Conservation (phyloP, 2,888 invertebrate genomes). For the Petrophora chlorosata region DNA sequence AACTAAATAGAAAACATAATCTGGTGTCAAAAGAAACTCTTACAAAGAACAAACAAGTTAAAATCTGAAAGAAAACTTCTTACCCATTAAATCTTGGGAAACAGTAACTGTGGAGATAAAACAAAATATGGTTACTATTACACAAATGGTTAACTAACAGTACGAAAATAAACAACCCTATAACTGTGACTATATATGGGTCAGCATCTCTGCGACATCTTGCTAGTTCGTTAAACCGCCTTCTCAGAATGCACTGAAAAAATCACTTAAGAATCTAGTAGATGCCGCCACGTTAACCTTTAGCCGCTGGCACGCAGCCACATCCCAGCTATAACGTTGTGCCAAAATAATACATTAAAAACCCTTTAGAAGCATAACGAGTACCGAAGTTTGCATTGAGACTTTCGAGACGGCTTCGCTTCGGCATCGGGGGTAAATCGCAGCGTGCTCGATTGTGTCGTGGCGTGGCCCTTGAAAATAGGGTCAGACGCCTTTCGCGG, state of each 20-base stretch:
- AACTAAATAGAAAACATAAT: slow-evolving; percentile 22
- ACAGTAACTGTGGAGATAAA: slow-evolving; percentile 43
- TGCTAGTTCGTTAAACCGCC: slow-evolving; percentile 73
- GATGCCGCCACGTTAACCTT: slow-evolving; percentile 73
- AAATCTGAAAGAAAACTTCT: slow-evolving; percentile 31
- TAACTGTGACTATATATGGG: slow-evolving; percentile 72
- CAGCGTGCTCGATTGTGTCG: slow-evolving; percentile 53
- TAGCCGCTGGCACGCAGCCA: slow-evolving; percentile 73
- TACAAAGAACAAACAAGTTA: slow-evolving; percentile 36
- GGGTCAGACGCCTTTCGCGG: slow-evolving; percentile 63
- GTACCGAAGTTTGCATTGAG: slow-evolving; percentile 61
- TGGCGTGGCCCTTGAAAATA: slow-evolving; percentile 59
- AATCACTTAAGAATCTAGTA: slow-evolving; percentile 75
- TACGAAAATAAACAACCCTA: slow-evolving; percentile 60
- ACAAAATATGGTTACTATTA: slow-evolving; percentile 44
- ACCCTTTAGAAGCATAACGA: slow-evolving; percentile 66
- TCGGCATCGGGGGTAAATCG: slow-evolving; percentile 47
- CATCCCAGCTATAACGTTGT: slow-evolving; percentile 60
- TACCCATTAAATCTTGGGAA: slow-evolving; percentile 40
- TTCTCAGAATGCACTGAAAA: slow-evolving; percentile 64
- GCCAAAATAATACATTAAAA: slow-evolving; percentile 81
- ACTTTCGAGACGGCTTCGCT: too few species aligned
- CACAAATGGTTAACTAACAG: slow-evolving; percentile 57
- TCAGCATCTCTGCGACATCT: slow-evolving; percentile 72
- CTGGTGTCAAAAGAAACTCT: slow-evolving; percentile 17